Evolutionary conservation across 2,888 invertebrate species (phyloP).

Genomic region (Sesia apiformis): DNA sequence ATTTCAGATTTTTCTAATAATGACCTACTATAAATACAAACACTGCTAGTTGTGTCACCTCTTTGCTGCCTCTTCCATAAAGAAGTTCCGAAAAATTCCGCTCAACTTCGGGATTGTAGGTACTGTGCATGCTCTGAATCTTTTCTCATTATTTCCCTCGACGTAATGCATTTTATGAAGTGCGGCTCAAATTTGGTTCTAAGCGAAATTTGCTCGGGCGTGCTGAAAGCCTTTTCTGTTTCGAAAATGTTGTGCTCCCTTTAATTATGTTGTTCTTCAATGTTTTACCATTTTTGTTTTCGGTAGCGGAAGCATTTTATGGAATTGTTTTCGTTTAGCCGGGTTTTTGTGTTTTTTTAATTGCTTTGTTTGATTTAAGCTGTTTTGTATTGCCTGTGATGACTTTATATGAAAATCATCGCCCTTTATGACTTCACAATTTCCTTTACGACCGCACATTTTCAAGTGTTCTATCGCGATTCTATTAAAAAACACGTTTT

Average conservation of each 20-base stretch:
- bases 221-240: constrained; percentile 2
- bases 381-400: too few species aligned
- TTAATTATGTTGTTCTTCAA: constrained; percentile 2
- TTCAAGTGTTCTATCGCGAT: too few species aligned
- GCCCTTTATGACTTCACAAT: too few species aligned
- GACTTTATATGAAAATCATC: too few species aligned
- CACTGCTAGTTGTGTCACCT: too few species aligned
- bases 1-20: too few species aligned
- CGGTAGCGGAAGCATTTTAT: constrained; percentile 1
- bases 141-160: background rate
- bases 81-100: background rate
- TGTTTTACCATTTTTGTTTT: background rate
- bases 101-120: background rate
- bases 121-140: background rate
- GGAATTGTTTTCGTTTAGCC: background rate
- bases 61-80: too few species aligned
- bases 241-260: constrained; percentile 1
- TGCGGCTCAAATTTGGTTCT: constrained; percentile 5
- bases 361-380: too few species aligned
- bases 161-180: constrained; percentile 7
- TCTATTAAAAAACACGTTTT: too few species aligned
- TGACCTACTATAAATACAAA: too few species aligned
- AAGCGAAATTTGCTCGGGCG: constrained; percentile 5
- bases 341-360: too few species aligned
- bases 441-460: too few species aligned